Conservation (phyloP, 2,113 vertebrate genomes). For the Bubo scandiacus region DNA sequence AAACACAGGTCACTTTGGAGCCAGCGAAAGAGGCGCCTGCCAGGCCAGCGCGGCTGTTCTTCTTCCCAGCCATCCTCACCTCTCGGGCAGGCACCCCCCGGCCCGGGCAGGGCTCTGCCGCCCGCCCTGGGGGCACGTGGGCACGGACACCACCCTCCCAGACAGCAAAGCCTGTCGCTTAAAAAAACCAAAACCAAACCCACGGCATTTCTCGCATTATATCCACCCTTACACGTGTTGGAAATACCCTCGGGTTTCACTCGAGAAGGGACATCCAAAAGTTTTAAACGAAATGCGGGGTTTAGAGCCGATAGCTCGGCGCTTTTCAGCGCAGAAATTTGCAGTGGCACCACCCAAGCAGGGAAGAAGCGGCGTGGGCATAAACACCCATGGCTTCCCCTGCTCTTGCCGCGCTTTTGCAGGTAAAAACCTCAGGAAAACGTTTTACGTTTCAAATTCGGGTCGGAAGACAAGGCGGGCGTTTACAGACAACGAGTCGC, state of each 20-base stretch:
- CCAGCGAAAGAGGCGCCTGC: not conserved
- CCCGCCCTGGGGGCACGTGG: not conserved
- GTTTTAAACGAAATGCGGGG: not conserved
- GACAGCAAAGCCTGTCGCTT: not conserved
- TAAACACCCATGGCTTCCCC: not conserved
- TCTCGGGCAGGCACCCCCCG: not conserved
- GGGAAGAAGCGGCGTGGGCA: not conserved
- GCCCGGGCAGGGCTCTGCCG: not conserved
- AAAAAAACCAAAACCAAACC: not conserved
- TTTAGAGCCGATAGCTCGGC: not conserved
- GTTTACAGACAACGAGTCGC: not conserved
- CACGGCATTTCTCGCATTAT: not conserved
- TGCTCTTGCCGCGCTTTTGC: not conserved
- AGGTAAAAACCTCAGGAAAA: not conserved
- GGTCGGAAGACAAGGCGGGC: not conserved
- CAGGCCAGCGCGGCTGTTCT: not conserved
- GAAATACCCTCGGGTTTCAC: not conserved
- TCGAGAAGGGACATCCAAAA: not conserved
- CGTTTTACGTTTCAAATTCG: not conserved
- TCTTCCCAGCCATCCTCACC: not conserved
- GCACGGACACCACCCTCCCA: not conserved
- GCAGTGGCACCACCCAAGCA: not conserved
- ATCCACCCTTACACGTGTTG: not conserved
- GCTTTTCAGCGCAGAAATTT: not conserved
- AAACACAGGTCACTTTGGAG: slow-evolving; percentile 27